These are phyloP conservation scores for Pelodytes ibericus DNA, from an alignment of 2,797 vertebrate genomes.

Conservation along the genomic window DNA sequence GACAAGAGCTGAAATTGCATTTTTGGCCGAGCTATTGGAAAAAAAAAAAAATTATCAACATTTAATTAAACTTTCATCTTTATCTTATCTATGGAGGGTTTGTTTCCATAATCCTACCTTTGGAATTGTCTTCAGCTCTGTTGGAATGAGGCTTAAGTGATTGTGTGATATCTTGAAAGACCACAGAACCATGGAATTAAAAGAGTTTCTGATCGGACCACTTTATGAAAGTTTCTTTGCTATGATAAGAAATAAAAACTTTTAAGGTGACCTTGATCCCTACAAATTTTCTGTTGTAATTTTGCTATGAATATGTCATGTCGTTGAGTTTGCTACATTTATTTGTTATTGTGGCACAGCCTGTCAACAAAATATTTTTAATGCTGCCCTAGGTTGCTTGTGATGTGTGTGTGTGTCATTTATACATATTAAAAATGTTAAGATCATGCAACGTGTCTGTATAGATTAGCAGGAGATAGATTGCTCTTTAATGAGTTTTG, in stretches of 20 bases:
- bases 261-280: constrained; percentile 55
- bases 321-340: not conserved
- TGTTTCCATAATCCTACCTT: constrained; percentile 60
- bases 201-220: constrained; percentile 56
- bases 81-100: constrained; percentile 62
- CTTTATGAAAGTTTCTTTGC: constrained; percentile 50
- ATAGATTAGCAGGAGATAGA: not conserved
- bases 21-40: constrained; percentile 38
- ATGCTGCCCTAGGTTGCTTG: not conserved
- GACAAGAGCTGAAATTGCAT: constrained; percentile 8
- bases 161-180: constrained; percentile 60
- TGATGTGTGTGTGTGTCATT: not conserved
- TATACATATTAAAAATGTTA: not conserved
- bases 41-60: constrained; percentile 50
- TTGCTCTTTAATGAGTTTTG: not conserved
- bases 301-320: not conserved
- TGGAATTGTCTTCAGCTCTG: constrained; percentile 58
- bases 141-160: constrained; percentile 60
- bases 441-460: not conserved
- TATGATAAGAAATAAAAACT: constrained; percentile 24
- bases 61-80: constrained; percentile 64
- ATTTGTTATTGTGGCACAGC: not conserved
- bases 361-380: not conserved
- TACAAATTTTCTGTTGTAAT: not conserved
- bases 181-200: constrained; percentile 19